Conservation (phyloP, 2,797 vertebrate species). For the Esox lucius region DNA sequence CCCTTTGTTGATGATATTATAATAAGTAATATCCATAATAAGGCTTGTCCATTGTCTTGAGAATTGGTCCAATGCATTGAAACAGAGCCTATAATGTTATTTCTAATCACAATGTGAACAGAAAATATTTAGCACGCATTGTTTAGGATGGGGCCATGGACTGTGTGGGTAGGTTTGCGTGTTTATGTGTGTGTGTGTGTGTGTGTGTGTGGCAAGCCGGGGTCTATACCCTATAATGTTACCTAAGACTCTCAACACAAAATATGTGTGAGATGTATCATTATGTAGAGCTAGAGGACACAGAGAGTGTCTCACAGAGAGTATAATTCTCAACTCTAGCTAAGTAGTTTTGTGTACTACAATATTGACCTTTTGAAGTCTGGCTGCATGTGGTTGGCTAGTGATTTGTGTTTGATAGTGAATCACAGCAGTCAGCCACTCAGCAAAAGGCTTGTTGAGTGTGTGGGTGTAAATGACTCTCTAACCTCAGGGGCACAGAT, state of each 20-base stretch:
- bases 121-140: too few relatives aligned
- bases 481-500: constrained; percentile 22
- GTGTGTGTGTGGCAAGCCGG: background rate
- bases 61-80: background rate
- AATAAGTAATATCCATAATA: background rate
- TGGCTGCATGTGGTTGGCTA: constrained; percentile 18
- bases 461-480: constrained; percentile 42
- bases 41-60: background rate
- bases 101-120: too few relatives aligned
- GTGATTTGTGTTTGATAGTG: constrained; percentile 38
- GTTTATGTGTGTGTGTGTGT: too few relatives aligned
- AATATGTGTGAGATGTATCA: too few relatives aligned
- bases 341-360: background rate
- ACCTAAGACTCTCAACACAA: too few relatives aligned
- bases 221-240: background rate
- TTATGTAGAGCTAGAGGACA: too few relatives aligned
- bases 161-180: too few relatives aligned
- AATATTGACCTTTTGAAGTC: constrained; percentile 6
- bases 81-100: background rate
- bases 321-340: background rate
- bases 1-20: background rate
- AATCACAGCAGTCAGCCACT: background rate
- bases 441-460: background rate
- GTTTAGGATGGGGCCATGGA: too few relatives aligned
- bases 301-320: too few relatives aligned